Evolutionary conservation across 2,797 vertebrate species (phyloP), one percentile per base, ranked within the genome.

Genomic region (Paedocypris micromegethes): DNA sequence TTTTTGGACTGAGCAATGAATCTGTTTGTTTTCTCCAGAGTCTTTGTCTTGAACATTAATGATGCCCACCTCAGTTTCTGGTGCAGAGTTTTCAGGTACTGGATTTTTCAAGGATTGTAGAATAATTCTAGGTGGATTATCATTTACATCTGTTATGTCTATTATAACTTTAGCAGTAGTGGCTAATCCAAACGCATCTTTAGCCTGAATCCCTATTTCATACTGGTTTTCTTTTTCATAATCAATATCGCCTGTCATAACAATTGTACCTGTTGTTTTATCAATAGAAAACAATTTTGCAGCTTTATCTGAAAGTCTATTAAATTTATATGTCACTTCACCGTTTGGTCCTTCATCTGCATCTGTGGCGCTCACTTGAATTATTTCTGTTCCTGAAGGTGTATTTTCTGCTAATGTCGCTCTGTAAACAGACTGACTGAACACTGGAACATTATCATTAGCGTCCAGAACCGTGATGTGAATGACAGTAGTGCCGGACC

Each of bases 401-500:
- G 23, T 23, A 23, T 23, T 23, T 23, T 23, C 23, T 23, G 23
- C 23, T 23, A 23, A 23, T 1, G 23, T 23, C 23, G 23, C 23
- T 1, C 23, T 23, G 23, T 23, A 23, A 23, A 23, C 23, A 23
- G 23, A 23, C 37, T 77, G 54, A 39, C 52, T 67, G 63, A 80
- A 80, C 9, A 80, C 72, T 3, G 78, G 78, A 0, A 69, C 49
- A 50, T 84, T 83, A 75, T 85, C 83, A 64, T 85, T 85, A 3
- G 77, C 81, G 65, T 86, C 85, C 5, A 86, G 67, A 0, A 86
- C 78, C 70, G 55, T 78, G 2, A 85, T 69, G 3, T 77, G 77
- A 1, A 86, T 68, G 1, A 37, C 8, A 4, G 56, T 74, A 41
- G 78, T 80, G 0, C 85, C 85, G 39, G 82, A 74, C 77, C 62